Base-by-base conservation (phyloP, 2,797 vertebrate species). In the Acanthurus tractus region DNA sequence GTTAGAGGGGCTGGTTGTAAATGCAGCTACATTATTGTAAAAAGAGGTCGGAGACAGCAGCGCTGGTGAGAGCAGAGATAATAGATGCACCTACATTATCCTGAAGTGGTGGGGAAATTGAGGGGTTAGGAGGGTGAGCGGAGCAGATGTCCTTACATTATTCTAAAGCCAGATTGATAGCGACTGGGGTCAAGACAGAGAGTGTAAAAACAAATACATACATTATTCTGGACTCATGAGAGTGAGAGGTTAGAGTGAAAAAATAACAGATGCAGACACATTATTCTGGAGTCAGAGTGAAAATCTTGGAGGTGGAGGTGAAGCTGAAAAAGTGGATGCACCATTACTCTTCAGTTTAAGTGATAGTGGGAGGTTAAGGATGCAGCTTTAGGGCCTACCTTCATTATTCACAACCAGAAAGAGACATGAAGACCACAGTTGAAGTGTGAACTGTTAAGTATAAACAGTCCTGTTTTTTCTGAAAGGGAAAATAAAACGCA, bases 81-180 rank as follows among this genome's bases (percentile, higher is more conserved):
- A 92, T 82, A 88, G 84, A 90, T 91, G 89, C 86, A 86, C 65
- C 86, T 76, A 84, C 84, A 89, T 92, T 90, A 92, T 83, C 81
- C 81, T 61, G 84, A 82, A 70, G 76, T 85, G 77, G 82, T 18
- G 73, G 83, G 82, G 86, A 88, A 89, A 84, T 67, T 57, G 81
- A 88, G 87, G 74, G 86, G 87, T 84, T 63, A 84, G 82, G 44
- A 61, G 79, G 86, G 74, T 22, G 87, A 89, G 83, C 68, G 6
- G 74, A 64, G 82, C 84, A 83, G 82, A 87, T 83, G 88, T 10
- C 59, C 77, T 78, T 61, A 73, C 86, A 81, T 89, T 88, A 89
- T 89, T 90, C 83, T 77, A 72, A 72, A 57, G 69, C 15, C 76
- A 70, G 85, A 82, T 22, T 69, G 88, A 90, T 89, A 82, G 88